A percentile compares a stretch with the other conserved stretches of the same genome.
Evolutionary conservation across 2,797 vertebrate species (phyloP).

Genomic region (Phrynocephalus vlangalii): DNA sequence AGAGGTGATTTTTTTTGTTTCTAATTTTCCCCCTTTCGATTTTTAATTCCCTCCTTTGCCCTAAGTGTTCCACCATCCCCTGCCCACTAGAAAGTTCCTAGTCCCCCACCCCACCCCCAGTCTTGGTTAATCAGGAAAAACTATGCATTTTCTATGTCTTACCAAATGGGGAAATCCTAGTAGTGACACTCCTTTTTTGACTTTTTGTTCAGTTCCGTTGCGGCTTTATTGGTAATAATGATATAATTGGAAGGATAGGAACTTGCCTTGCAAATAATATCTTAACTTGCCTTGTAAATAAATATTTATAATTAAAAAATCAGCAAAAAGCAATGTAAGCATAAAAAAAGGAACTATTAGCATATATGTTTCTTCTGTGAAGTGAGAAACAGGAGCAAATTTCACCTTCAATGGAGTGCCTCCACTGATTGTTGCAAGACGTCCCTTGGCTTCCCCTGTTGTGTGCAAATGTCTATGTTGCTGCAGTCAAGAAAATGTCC

Average conservation of each 20-base stretch:
- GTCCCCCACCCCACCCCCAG: neutral
- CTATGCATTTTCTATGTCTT: neutral
- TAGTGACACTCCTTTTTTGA: neutral
- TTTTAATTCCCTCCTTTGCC: neutral
- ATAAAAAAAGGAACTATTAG: too few species aligned
- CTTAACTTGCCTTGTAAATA: too few species aligned
- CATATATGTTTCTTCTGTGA: neutral
- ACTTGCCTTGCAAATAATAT: too few species aligned
- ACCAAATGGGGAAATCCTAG: neutral
- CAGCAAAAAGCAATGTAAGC: too few species aligned
- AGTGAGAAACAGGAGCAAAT: neutral
- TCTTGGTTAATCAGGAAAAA: neutral
- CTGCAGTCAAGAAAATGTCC: neutral
- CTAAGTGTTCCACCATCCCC: too few species aligned
- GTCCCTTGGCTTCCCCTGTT: neutral
- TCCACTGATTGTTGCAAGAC: slow-evolving; percentile 7
- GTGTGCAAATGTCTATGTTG: neutral
- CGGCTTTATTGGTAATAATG: neutral
- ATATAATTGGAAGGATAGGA: neutral
- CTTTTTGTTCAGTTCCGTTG: neutral
- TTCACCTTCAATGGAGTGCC: slow-evolving; percentile 32
- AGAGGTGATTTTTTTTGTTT: neutral
- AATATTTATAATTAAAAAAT: too few species aligned
- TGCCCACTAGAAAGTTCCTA: too few species aligned
- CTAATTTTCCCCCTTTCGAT: neutral